Evolutionary conservation across 2,797 vertebrate species (phyloP).

Genomic region (Hoplostethus mediterraneus): DNA sequence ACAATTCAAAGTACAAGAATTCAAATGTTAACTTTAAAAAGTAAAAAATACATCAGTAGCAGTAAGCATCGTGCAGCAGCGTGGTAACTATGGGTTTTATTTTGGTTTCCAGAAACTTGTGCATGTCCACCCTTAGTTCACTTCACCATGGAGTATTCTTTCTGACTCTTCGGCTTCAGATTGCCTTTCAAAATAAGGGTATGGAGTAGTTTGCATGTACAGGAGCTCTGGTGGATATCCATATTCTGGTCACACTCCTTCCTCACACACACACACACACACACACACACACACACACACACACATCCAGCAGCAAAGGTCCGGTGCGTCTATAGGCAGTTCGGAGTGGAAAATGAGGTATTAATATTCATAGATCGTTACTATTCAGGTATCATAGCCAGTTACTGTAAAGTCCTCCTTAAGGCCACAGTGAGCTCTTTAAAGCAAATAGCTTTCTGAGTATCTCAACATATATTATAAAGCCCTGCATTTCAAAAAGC

Average conservation of each 20-base stretch:
- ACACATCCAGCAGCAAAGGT: slow-evolving; percentile 48
- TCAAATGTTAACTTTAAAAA: neutral
- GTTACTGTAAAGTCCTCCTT: slow-evolving; percentile 58
- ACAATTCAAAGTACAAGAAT: slow-evolving; percentile 49
- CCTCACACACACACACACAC: slow-evolving; percentile 10
- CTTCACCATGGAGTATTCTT: slow-evolving; percentile 17
- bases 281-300: slow-evolving; percentile 21
- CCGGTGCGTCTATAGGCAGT: slow-evolving; percentile 57
- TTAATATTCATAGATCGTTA: slow-evolving; percentile 76
- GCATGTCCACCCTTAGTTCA: slow-evolving; percentile 19
- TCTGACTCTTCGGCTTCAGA: slow-evolving; percentile 2
- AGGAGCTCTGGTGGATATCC: slow-evolving; percentile 1
- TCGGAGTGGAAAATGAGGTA: slow-evolving; percentile 55
- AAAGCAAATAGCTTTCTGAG: slow-evolving; percentile 70
- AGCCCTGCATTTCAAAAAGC: slow-evolving; percentile 55
- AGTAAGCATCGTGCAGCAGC: neutral
- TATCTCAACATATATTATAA: slow-evolving; percentile 70
- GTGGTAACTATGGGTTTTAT: slow-evolving; percentile 27
- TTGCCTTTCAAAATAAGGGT: slow-evolving; percentile 26
- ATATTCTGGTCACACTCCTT: slow-evolving; percentile 26
- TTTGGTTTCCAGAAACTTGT: neutral
- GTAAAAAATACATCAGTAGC: neutral
- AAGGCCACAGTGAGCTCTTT: slow-evolving; percentile 71
- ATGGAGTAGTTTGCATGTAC: slow-evolving; percentile 3
- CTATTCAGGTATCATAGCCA: slow-evolving; percentile 62